Conservation (phyloP, 2,113 vertebrate genomes). For the Electrona antarctica region DNA sequence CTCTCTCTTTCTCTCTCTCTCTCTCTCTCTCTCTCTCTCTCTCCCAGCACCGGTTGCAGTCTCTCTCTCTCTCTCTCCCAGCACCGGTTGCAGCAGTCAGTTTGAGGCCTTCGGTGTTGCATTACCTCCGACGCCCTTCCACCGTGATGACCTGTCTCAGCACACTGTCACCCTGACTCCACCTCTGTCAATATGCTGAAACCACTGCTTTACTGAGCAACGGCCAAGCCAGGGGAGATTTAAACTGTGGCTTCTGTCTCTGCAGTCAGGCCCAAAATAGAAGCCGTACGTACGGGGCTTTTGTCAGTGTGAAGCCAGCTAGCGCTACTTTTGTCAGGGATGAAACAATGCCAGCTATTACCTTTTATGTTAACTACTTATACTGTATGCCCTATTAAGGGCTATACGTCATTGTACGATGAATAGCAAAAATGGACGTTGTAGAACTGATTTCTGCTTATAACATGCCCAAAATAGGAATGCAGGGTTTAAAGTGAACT, state of each 20-base stretch:
- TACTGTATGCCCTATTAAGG: background rate
- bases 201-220: slow-evolving; percentile 40
- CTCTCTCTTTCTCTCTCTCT: no score
- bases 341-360: slow-evolving; percentile 15
- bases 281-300: slow-evolving; percentile 7
- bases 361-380: no score
- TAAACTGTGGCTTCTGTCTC: slow-evolving; percentile 25
- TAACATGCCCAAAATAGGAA: no score
- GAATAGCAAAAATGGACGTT: background rate
- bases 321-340: slow-evolving; percentile 13
- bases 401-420: background rate
- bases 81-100: background rate
- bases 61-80: no score
- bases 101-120: slow-evolving; percentile 56
- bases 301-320: slow-evolving; percentile 8
- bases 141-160: slow-evolving; percentile 61
- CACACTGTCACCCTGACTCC: slow-evolving; percentile 66
- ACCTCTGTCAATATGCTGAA: slow-evolving; percentile 68
- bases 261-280: slow-evolving; percentile 41
- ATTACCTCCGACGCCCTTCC: slow-evolving; percentile 57
- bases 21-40: no score
- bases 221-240: slow-evolving; percentile 29
- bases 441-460: no score
- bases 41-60: no score
- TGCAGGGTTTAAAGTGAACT: no score